Evolutionary conservation across 2,888 invertebrate species (phyloP).

Genomic region (Pteria penguin): DNA sequence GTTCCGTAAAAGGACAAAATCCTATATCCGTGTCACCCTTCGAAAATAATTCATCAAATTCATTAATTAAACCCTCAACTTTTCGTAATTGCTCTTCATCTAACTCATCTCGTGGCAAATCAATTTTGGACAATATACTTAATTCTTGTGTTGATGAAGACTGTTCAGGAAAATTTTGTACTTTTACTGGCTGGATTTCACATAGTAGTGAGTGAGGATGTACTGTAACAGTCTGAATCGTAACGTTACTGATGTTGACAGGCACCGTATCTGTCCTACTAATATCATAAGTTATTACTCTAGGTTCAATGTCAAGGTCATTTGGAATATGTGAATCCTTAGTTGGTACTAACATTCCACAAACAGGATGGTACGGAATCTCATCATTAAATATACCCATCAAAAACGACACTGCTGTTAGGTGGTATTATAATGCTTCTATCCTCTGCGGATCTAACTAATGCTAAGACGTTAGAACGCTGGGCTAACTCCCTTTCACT

Average conservation of each 20-base stretch:
- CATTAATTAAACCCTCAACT: neutral
- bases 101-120: too few species aligned
- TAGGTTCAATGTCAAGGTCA: conserved; percentile 5
- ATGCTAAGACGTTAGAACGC: neutral
- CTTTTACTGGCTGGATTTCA: neutral
- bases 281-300: conserved; percentile 2
- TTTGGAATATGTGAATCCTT: neutral
- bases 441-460: conserved; percentile 4
- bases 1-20: too few species aligned
- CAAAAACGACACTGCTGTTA: neutral
- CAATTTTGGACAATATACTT: too few species aligned
- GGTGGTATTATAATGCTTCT: conserved; percentile 1
- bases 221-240: neutral
- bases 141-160: neutral
- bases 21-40: conserved; percentile 21
- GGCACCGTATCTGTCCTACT: neutral
- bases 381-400: conserved; percentile 8
- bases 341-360: conserved; percentile 21
- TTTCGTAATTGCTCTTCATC: conserved; percentile 1
- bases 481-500: conserved; percentile 11
- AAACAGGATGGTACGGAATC: conserved; percentile 19
- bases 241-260: conserved; percentile 11
- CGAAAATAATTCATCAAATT: conserved; percentile 7
- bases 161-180: neutral
- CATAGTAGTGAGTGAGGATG: conserved; percentile 5